A percentile compares a stretch with the other conserved stretches of the same genome.
phyloP scores from a whole-genome alignment of 2,797 vertebrate species.

The Aldrovandia affinis region DNA sequence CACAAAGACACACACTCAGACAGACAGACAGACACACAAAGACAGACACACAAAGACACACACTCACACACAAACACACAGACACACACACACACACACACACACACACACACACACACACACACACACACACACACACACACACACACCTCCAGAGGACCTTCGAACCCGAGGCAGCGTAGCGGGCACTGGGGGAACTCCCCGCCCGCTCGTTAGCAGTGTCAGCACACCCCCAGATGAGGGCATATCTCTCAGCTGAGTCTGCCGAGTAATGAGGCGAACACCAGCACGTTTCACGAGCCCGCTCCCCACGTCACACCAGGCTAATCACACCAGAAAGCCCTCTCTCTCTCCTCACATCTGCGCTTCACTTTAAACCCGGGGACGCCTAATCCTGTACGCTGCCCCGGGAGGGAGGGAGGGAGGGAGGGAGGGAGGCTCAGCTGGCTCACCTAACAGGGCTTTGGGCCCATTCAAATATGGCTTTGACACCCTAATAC shows the following conservation, averaged over 20 bases:
- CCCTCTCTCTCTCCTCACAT: constrained; percentile 26
- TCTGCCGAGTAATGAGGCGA: constrained; percentile 60
- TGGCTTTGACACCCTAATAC: not conserved
- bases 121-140: no score
- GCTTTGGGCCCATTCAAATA: not conserved
- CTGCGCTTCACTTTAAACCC: constrained; percentile 9
- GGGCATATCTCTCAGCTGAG: constrained; percentile 51
- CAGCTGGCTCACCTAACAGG: not conserved
- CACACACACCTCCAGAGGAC: not conserved
- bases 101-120: no score
- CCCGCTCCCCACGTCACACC: constrained; percentile 45
- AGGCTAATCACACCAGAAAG: constrained; percentile 50
- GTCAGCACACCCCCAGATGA: constrained; percentile 53
- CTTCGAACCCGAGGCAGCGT: not conserved
- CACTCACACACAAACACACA: no score
- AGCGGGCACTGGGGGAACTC: constrained; percentile 21
- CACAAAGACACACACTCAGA: no score
- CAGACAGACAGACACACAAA: no score
- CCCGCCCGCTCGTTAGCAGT: constrained; percentile 47
- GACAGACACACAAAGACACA: no score
- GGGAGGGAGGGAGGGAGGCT: no score
- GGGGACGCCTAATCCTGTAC: not conserved
- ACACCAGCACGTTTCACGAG: constrained; percentile 48
- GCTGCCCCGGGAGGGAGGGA: not conserved
- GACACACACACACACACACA: no score